A percentile compares a stretch with the other conserved stretches of the same genome.
phyloP scores from a whole-genome alignment of 1,140 invertebrate species.

The Eciton burchellii region DNA sequence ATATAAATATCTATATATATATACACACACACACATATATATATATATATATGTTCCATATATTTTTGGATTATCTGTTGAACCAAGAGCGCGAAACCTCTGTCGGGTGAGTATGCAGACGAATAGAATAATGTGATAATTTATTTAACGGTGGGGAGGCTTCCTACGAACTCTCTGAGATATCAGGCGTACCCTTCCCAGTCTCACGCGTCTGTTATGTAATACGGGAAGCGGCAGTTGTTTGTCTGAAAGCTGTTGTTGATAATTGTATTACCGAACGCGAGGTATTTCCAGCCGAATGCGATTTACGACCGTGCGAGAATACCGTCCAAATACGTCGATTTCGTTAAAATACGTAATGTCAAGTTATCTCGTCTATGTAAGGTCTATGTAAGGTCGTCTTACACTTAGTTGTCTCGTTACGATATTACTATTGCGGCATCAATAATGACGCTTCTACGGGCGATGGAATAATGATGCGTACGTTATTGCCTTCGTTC shows the following conservation, averaged over 20 bases:
- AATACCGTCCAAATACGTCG: too few relatives aligned
- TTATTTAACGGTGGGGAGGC: slow-evolving; percentile 36
- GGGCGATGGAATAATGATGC: too few relatives aligned
- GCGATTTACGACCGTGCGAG: neutral
- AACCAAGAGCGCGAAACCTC: slow-evolving; percentile 72
- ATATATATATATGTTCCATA: slow-evolving; percentile 71
- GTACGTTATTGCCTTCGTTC: neutral
- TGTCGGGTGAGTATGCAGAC: slow-evolving; percentile 74
- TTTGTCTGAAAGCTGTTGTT: slow-evolving; percentile 21
- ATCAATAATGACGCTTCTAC: too few relatives aligned
- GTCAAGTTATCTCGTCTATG: neutral
- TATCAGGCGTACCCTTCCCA: neutral
- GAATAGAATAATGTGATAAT: neutral
- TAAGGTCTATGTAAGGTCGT: neutral
- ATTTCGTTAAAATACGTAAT: neutral
- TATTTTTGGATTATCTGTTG: slow-evolving; percentile 77
- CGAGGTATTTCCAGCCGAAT: neutral
- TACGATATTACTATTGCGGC: neutral
- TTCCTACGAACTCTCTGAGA: neutral
- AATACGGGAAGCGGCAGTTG: neutral
- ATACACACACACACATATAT: slow-evolving; percentile 33
- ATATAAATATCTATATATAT: slow-evolving; percentile 64
- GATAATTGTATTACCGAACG: slow-evolving; percentile 14
- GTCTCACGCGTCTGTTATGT: neutral
- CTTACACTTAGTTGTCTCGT: neutral